Base-by-base conservation (phyloP, 2,888 invertebrate genomes). In the Stenolophus ochropezus region DNA sequence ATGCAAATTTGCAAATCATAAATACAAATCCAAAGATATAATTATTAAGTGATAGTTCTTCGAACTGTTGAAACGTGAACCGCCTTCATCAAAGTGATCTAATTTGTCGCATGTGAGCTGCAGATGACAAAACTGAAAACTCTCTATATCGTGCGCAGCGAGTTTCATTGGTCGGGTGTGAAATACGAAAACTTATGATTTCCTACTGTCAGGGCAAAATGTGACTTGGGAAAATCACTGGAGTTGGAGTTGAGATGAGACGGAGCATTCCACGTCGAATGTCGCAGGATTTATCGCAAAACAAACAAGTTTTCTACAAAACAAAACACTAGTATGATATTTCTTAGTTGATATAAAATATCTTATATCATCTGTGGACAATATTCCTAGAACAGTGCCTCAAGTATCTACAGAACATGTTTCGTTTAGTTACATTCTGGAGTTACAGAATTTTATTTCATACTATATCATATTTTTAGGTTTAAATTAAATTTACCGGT, bases 121-220 rank as follows among this genome's bases (percentile, higher is more conserved):
- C 8, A 21, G 20, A 21, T 25, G 61, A n/a, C 23, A 25, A 23
- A 25, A 61, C 61, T 61, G 25, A 61, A 61, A 61, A 61, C 25
- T 23, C 4, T 61, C n/a, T 58, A 21, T 14, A 14, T 56, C 20
- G 18, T 56, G 53, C 21, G 56, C 23, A 8, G 61, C 4, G 23
- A 61, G 61, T 61, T 61, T 33, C 71, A 42, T 18, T 42, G 71
- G 71, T 71, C 33, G 8, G 4, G 61, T 25, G 61, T 61, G 61
- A 61, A 61, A 61, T 61, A 20, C 18, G 42, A 71, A 71, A 71
- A 42, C 71, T 71, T 71, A 71, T 71, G 47, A 42, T 71, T 42
- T 71, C 71, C 47, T 71, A n/a, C 20, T 71, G 47, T 33, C 71
- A 42, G 20, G 18, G 42, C 16, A 71, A 69, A 71, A 71, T 71